A percentile compares a stretch with the other conserved stretches of the same genome.
Evolutionary conservation across 2,113 vertebrate genomes (phyloP).

Genomic region (Lampris incognitus): DNA sequence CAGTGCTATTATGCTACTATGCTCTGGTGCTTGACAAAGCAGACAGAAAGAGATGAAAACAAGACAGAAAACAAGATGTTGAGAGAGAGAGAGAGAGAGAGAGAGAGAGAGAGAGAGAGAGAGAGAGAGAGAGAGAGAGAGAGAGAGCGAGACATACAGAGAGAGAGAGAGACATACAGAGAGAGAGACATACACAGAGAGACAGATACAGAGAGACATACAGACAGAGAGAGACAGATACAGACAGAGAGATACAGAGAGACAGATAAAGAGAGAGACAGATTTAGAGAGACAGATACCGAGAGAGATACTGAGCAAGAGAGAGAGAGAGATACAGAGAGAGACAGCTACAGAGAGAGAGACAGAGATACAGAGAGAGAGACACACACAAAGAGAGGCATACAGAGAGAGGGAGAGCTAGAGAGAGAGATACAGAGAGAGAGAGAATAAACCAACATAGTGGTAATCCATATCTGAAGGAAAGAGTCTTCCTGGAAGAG

Average conservation of each 20-base stretch:
- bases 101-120: not conserved
- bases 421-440: not conserved
- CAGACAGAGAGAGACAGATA: too few relatives aligned
- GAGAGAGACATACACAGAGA: too few relatives aligned
- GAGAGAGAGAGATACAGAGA: not conserved
- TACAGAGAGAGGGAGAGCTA: not conserved
- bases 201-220: too few relatives aligned
- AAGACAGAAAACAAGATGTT: too few relatives aligned
- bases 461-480: slow-evolving; percentile 3
- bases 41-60: too few relatives aligned
- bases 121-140: not conserved
- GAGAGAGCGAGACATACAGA: too few relatives aligned
- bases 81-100: too few relatives aligned
- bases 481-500: not conserved
- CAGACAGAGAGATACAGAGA: too few relatives aligned
- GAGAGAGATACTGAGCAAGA: too few relatives aligned
- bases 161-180: too few relatives aligned
- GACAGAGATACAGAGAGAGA: slow-evolving; percentile 1
- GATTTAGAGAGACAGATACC: too few relatives aligned
- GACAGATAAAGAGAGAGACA: not conserved
- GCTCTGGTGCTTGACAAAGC: too few relatives aligned
- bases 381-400: not conserved
- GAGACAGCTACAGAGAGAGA: not conserved
- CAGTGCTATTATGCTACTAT: not conserved
- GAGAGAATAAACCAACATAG: not conserved